Conservation (phyloP, 2,113 vertebrate genomes). For the Elephantulus edwardii region DNA sequence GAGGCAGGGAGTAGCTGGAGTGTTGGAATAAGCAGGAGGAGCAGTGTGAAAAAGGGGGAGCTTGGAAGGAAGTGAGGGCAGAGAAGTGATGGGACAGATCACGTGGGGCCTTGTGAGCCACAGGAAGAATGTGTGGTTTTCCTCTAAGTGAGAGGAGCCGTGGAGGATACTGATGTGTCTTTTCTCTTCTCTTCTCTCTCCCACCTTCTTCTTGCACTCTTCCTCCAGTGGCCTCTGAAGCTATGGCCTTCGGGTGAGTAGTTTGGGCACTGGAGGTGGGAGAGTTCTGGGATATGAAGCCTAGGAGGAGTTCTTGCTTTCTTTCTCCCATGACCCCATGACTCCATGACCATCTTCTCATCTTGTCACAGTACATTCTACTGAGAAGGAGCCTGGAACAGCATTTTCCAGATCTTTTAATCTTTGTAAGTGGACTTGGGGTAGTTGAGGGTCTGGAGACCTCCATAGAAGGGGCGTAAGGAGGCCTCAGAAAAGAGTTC, state of each 20-base stretch:
- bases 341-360: neutral
- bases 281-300: neutral
- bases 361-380: conserved; percentile 54
- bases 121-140: neutral
- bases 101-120: neutral
- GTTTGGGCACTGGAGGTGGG: neutral
- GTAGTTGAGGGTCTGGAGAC: neutral
- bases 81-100: neutral
- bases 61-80: neutral
- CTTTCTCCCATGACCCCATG: neutral
- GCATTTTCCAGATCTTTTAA: conserved; percentile 59
- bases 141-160: neutral
- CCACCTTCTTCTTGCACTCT: neutral
- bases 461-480: neutral
- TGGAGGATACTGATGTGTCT: neutral
- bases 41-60: too few relatives aligned
- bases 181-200: neutral
- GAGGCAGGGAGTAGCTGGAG: neutral
- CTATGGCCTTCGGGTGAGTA: conserved; percentile 72
- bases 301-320: neutral
- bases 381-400: conserved; percentile 69
- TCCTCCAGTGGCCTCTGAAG: conserved; percentile 76
- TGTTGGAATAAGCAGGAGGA: neutral
- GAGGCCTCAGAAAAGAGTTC: neutral
- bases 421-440: conserved; percentile 64